Percentiles rank a stretch among this genome's conserved stretches.
These are phyloP conservation scores for Amphiprion ocellaris DNA, from an alignment of 2,113 vertebrate species.

Conservation along the genomic window DNA sequence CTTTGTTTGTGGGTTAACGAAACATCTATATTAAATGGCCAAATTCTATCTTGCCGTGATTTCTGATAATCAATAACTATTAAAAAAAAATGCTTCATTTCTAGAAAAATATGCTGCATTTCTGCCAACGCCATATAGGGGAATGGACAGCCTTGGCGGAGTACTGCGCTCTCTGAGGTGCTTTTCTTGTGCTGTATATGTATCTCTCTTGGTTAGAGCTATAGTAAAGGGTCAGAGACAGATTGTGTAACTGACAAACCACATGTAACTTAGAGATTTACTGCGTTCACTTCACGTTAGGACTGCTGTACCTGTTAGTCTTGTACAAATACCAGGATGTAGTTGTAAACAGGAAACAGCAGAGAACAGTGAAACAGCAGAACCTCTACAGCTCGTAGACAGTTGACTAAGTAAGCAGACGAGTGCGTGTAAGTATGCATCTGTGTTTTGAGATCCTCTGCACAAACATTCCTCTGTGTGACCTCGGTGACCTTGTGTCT, in stretches of 20 bases:
- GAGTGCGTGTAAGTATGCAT: slow-evolving; percentile 10
- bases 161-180: no score
- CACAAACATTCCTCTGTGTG: slow-evolving; percentile 26
- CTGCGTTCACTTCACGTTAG: not conserved
- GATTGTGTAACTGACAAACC: not conserved
- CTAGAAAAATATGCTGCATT: no score
- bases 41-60: no score
- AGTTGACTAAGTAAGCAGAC: not conserved
- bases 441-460: slow-evolving; percentile 33
- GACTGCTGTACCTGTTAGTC: not conserved
- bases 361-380: not conserved
- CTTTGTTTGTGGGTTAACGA: no score
- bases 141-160: no score
- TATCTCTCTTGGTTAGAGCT: not conserved
- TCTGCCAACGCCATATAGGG: no score
- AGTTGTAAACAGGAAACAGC: slow-evolving; percentile 1
- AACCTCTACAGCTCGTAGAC: slow-evolving; percentile 2
- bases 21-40: no score
- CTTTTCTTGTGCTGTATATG: not conserved
- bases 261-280: not conserved
- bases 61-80: no score
- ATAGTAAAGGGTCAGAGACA: not conserved
- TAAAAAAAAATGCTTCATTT: no score
- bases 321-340: not conserved
- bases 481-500: slow-evolving; percentile 48